Percentiles rank a stretch among this genome's conserved stretches.
Evolutionary conservation across 2,113 vertebrate species (phyloP).

Genomic region (Struthio camelus): DNA sequence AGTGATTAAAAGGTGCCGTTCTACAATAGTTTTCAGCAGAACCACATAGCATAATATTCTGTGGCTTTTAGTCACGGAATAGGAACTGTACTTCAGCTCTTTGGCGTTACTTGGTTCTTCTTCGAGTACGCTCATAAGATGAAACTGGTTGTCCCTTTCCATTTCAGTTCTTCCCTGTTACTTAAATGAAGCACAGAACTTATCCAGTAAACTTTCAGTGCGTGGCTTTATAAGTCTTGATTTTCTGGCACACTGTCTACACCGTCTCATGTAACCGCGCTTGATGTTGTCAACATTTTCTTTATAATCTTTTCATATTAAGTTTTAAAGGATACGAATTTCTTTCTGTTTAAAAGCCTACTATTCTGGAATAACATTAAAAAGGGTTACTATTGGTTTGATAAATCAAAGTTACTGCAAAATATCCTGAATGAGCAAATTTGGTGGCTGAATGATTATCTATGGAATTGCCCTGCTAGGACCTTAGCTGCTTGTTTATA

Average conservation of each 20-base stretch:
- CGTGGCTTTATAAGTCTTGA: not conserved
- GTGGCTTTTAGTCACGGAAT: not conserved
- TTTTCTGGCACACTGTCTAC: not conserved
- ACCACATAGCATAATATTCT: not conserved
- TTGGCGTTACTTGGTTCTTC: not conserved
- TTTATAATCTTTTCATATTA: not conserved
- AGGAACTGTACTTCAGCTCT: not conserved
- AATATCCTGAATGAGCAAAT: not conserved
- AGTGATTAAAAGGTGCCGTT: not conserved
- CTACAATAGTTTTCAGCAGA: not conserved
- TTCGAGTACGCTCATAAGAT: not conserved
- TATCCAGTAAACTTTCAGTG: not conserved
- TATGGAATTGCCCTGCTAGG: not conserved
- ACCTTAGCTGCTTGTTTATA: not conserved
- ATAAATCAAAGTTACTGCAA: not conserved
- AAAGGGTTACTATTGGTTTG: not conserved
- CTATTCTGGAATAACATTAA: not conserved
- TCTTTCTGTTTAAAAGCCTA: not conserved
- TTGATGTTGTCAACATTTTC: not conserved
- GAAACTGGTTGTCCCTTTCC: not conserved
- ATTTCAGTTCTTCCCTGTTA: not conserved
- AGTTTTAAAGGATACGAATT: not conserved
- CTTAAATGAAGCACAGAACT: not conserved
- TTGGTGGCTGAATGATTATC: not conserved
- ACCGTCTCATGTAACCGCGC: not conserved